Evolutionary conservation across 2,888 invertebrate genomes (phyloP).

Genomic region (Adela reaumurella): DNA sequence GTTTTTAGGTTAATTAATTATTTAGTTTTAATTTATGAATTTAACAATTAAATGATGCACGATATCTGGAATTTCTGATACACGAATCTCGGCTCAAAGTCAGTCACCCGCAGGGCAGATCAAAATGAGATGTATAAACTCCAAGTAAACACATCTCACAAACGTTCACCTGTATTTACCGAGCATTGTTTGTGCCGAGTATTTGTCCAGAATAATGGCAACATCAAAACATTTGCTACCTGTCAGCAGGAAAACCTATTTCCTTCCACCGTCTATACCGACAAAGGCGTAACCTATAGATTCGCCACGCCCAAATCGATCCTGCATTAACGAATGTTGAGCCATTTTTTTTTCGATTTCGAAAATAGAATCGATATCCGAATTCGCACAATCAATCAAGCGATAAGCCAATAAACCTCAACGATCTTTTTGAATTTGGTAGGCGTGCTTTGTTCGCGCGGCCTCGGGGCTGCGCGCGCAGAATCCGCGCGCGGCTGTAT

Average conservation of each 20-base stretch:
- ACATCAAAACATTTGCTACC: conserved; percentile 13
- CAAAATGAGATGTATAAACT: no score
- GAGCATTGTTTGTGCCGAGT: not conserved
- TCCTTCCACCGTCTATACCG: conserved; percentile 36
- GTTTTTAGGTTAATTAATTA: no score
- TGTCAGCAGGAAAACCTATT: conserved; percentile 25
- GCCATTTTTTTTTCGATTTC: no score
- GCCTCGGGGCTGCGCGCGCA: conserved; percentile 46
- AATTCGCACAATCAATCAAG: conserved; percentile 56
- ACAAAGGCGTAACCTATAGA: conserved; percentile 30
- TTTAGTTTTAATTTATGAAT: no score
- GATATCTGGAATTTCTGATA: no score
- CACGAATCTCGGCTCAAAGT: no score
- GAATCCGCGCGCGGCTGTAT: conserved; percentile 41
- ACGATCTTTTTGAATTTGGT: conserved; percentile 54
- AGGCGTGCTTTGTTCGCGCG: conserved; percentile 41
- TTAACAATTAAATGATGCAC: no score
- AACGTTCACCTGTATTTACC: not conserved
- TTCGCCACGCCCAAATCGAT: conserved; percentile 55
- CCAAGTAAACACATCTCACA: not conserved
- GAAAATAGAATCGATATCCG: conserved; percentile 23
- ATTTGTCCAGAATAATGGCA: not conserved
- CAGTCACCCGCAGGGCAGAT: no score
- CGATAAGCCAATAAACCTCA: conserved; percentile 59
- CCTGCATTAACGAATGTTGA: conserved; percentile 42